phyloP scores from a whole-genome alignment of 2,888 invertebrate species.

The Meteorus colon region DNA sequence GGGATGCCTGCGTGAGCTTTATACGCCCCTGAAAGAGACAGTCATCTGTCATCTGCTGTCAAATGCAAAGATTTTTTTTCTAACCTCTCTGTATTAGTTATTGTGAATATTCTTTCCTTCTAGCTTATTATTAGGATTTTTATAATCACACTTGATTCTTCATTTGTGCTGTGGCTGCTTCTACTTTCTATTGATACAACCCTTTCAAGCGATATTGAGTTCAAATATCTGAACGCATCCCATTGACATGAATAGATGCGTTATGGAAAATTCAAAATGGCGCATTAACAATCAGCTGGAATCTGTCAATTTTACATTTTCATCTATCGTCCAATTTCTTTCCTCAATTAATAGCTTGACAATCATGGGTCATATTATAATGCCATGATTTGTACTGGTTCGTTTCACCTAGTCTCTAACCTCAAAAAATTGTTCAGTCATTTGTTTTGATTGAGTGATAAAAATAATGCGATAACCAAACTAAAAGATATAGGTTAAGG shows the following conservation, averaged over 20 bases:
- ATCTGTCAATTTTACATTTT: slow-evolving; percentile 36
- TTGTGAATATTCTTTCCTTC: background rate
- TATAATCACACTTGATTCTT: too few species aligned
- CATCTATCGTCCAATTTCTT: background rate
- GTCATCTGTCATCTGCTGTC: slow-evolving; percentile 27
- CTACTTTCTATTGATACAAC: too few species aligned
- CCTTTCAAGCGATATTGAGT: background rate
- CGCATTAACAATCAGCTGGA: slow-evolving; percentile 40
- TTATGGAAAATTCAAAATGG: slow-evolving; percentile 4
- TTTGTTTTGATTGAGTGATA: too few species aligned
- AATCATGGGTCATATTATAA: background rate
- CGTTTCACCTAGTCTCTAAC: too few species aligned
- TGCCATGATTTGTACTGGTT: background rate
- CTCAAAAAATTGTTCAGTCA: too few species aligned
- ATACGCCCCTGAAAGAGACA: slow-evolving; percentile 27
- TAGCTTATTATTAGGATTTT: background rate
- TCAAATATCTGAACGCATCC: slow-evolving; percentile 25
- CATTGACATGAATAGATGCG: background rate
- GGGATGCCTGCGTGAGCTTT: background rate
- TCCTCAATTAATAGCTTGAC: background rate
- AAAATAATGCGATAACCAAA: background rate
- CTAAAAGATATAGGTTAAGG: background rate
- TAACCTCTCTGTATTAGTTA: background rate
- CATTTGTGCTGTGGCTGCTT: too few species aligned
- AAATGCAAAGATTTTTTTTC: slow-evolving; percentile 16